Percentiles rank a stretch among this genome's conserved stretches.
Conservation (phyloP, 2,797 vertebrate species). For the Lepus townsendii region DNA sequence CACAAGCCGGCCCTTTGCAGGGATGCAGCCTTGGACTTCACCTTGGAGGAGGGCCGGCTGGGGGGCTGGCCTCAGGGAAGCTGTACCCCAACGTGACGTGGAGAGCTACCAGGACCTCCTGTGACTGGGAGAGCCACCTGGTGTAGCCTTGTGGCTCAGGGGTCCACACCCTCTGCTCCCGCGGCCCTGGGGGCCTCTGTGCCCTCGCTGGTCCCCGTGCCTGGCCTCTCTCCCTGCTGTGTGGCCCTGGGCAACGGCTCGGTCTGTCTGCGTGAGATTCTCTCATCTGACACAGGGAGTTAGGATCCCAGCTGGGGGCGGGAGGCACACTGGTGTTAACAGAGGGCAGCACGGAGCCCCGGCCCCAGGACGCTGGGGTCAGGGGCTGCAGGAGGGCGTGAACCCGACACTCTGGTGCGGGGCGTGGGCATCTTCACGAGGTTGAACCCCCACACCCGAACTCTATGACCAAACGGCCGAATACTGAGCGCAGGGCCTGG, state of each 20-base stretch:
- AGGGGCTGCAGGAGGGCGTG: no score
- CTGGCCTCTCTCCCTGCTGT: background rate
- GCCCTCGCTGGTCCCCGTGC: no score
- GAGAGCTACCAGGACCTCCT: conserved; percentile 65
- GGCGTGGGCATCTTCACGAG: no score
- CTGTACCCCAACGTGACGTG: conserved; percentile 52
- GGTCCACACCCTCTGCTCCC: background rate
- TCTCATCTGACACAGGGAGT: no score
- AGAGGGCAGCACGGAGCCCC: no score
- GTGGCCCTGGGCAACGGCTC: no score
- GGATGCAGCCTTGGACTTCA: conserved; percentile 43
- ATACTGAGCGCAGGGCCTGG: no score
- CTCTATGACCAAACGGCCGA: no score
- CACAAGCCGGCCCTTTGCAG: background rate
- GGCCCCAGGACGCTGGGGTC: no score
- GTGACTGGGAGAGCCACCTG: conserved; percentile 24
- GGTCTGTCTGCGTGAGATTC: no score
- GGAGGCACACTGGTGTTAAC: background rate
- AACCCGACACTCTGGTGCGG: no score
- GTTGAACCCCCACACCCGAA: no score
- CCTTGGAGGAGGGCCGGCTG: conserved; percentile 52
- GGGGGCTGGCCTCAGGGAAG: conserved; percentile 18
- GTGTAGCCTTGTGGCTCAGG: background rate
- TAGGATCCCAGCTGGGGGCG: background rate
- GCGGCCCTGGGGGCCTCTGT: background rate